These are phyloP conservation scores for Lepidocolaptes lacrymiger DNA, from an alignment of 2,797 vertebrate genomes.

Conservation along the genomic window DNA sequence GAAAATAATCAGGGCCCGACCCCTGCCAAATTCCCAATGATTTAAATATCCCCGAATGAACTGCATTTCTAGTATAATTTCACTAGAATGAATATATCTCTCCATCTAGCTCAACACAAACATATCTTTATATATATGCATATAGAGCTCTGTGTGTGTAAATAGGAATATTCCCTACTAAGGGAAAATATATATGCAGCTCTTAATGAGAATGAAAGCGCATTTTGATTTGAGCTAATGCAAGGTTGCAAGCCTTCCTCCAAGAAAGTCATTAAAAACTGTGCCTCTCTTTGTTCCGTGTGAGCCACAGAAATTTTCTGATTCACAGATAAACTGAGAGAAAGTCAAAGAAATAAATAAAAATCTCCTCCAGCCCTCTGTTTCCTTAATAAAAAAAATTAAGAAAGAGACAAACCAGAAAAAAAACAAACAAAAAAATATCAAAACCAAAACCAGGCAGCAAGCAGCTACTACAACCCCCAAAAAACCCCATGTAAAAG, in stretches of 20 bases:
- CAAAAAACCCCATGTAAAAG: not conserved
- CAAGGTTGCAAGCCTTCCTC: not conserved
- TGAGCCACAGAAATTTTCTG: conserved; percentile 12
- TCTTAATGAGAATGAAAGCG: not conserved
- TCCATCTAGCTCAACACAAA: conserved; percentile 53
- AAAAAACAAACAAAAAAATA: not conserved
- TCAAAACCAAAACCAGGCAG: not conserved
- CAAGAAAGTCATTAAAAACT: conserved; percentile 2
- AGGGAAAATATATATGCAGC: not conserved
- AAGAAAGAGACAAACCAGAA: rapidly evolving
- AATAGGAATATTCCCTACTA: conserved; percentile 35
- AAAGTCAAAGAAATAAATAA: not conserved
- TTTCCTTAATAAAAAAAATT: not conserved
- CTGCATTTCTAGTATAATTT: conserved; percentile 29
- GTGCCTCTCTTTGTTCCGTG: conserved; percentile 35
- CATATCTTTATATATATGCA: conserved; percentile 20
- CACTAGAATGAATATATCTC: conserved; percentile 44
- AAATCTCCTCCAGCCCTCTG: not conserved
- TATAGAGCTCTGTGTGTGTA: conserved; percentile 18
- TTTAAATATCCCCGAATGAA: conserved; percentile 58
- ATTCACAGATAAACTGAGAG: not conserved
- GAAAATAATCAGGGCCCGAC: conserved; percentile 56
- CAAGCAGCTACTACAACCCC: not conserved
- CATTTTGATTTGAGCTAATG: conserved; percentile 27
- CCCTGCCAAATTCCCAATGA: conserved; percentile 52